phyloP scores from a whole-genome alignment of 2,888 invertebrate genomes.

The Hydriomena furcata region DNA sequence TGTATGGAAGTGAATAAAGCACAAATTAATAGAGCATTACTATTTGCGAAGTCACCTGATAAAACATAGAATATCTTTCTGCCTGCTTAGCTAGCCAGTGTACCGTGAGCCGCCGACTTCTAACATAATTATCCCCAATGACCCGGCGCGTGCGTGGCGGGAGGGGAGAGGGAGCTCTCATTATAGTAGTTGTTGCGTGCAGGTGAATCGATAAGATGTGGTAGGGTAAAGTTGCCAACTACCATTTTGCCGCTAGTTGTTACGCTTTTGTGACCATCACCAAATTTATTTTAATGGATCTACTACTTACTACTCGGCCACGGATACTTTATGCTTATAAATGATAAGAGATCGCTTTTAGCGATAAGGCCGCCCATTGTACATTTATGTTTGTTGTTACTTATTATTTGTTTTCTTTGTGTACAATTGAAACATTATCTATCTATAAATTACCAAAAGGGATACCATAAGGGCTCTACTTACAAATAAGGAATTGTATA shows the following conservation, averaged over 20 bases:
- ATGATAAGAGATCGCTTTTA: too few species aligned
- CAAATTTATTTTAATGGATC: neutral
- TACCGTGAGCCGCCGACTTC: conserved; percentile 16
- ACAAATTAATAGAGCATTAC: neutral
- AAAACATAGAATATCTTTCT: conserved; percentile 24
- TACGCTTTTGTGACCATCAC: neutral
- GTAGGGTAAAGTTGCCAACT: conserved; percentile 17
- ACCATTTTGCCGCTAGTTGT: neutral
- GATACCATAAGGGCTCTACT: too few species aligned
- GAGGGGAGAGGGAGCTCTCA: conserved; percentile 23
- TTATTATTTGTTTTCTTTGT: too few species aligned
- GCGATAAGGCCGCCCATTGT: too few species aligned
- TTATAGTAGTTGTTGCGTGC: conserved; percentile 18
- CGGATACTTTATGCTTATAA: too few species aligned
- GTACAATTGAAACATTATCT: too few species aligned
- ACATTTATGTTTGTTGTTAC: too few species aligned
- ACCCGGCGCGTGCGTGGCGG: conserved; percentile 14
- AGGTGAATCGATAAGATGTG: conserved; percentile 29
- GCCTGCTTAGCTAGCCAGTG: conserved; percentile 19
- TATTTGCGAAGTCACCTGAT: conserved; percentile 6
- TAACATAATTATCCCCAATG: conserved; percentile 11
- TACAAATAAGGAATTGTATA: too few species aligned
- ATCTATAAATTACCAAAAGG: too few species aligned
- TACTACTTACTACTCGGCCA: too few species aligned
- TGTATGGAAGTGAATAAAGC: neutral